Conservation (phyloP, 2,797 vertebrate genomes). For the Helarctos malayanus region DNA sequence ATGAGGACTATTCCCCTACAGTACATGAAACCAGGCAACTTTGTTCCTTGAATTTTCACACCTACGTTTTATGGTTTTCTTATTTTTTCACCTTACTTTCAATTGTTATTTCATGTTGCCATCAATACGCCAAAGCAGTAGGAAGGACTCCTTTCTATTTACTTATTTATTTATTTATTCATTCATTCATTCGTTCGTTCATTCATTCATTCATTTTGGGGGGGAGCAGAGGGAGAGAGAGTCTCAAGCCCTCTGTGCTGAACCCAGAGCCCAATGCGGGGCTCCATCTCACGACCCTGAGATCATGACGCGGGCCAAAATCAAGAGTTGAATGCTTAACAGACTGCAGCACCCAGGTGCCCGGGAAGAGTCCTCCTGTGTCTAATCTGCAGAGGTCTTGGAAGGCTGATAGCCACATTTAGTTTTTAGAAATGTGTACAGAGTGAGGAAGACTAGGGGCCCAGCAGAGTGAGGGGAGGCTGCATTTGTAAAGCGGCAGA, state of each 20-base stretch:
- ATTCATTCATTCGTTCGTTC: background rate
- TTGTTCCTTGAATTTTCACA: background rate
- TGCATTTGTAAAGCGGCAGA: background rate
- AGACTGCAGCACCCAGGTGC: accelerated
- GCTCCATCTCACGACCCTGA: background rate
- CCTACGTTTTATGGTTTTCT: background rate
- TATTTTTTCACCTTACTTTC: background rate
- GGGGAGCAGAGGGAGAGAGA: background rate
- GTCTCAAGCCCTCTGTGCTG: background rate
- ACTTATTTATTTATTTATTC: background rate
- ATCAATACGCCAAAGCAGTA: background rate
- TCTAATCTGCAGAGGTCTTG: background rate
- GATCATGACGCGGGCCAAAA: background rate
- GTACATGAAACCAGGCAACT: background rate
- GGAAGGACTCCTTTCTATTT: background rate
- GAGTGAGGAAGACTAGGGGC: no score
- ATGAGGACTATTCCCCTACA: accelerated
- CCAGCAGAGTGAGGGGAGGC: accelerated
- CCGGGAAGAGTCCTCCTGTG: background rate
- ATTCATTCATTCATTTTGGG: background rate
- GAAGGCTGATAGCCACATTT: background rate
- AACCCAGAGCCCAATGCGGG: background rate
- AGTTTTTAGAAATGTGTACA: background rate
- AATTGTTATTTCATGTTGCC: background rate
- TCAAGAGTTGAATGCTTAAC: background rate